Conservation (phyloP, 1,140 invertebrate species). For the Diuraphis noxia region DNA sequence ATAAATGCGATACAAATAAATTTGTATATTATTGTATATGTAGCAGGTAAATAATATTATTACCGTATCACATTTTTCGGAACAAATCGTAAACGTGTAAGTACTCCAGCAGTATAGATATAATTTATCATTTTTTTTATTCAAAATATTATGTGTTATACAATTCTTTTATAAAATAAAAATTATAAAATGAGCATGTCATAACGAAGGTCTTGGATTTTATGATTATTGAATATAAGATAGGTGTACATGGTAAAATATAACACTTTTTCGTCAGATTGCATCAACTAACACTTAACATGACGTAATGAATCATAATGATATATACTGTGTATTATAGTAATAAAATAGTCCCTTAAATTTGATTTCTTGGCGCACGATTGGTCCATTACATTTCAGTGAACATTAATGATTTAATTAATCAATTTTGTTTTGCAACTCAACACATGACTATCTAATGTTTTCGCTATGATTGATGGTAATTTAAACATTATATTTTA, state of each 20-base stretch:
- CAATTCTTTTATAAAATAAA: neutral
- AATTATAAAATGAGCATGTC: neutral
- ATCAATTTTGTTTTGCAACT: neutral
- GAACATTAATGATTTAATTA: neutral
- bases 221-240: neutral
- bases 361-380: neutral
- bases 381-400: neutral
- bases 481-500: neutral
- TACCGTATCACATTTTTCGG: neutral
- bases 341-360: neutral
- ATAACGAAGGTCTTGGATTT: neutral
- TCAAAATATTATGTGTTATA: neutral
- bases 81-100: neutral
- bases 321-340: no score
- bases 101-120: neutral
- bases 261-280: neutral
- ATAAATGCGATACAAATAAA: neutral
- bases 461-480: neutral
- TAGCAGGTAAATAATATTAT: neutral
- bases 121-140: neutral
- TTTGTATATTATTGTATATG: neutral
- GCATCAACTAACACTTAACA: neutral
- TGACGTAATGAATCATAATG: neutral
- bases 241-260: neutral
- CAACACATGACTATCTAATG: neutral